phyloP scores from a whole-genome alignment of 2,113 vertebrate genomes.

The Polypterus bichir region DNA sequence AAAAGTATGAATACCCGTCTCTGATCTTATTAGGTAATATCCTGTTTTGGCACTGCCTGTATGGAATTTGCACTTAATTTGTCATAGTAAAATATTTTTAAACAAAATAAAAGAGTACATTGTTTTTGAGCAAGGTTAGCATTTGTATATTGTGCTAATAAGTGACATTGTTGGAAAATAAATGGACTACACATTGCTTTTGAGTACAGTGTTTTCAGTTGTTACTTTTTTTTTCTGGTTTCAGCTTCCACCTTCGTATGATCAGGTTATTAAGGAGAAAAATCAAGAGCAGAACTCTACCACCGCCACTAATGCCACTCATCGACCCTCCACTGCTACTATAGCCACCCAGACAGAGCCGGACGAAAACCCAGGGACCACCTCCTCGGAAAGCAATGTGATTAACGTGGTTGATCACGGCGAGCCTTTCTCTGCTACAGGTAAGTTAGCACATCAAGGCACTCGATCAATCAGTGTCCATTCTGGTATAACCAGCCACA shows the following conservation, averaged over 20 bases:
- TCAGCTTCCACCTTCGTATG: constrained; percentile 80
- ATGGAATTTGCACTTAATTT: too few relatives aligned
- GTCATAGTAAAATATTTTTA: too few relatives aligned
- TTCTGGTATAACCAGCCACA: too few relatives aligned
- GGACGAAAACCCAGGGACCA: constrained; percentile 41
- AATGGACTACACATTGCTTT: too few relatives aligned
- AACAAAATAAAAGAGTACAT: too few relatives aligned
- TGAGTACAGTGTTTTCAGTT: constrained; percentile 1
- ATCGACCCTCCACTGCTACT: constrained; percentile 52
- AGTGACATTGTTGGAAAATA: too few relatives aligned
- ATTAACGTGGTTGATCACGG: constrained; percentile 29
- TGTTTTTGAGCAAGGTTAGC: too few relatives aligned
- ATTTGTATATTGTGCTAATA: too few relatives aligned
- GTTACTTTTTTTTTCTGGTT: constrained; percentile 18
- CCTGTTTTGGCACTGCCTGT: too few relatives aligned
- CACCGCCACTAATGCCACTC: constrained; percentile 57
- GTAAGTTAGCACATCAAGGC: constrained; percentile 9
- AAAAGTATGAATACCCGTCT: too few relatives aligned
- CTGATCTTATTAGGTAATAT: too few relatives aligned
- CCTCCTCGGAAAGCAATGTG: constrained; percentile 40
- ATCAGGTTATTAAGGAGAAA: constrained; percentile 91
- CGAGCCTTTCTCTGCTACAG: constrained; percentile 31
- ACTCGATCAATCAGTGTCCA: too few relatives aligned
- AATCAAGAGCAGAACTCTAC: constrained; percentile 61
- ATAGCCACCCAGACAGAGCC: constrained; percentile 79